Evolutionary conservation across 2,113 vertebrate genomes (phyloP).

Genomic region (Tursiops truncatus): DNA sequence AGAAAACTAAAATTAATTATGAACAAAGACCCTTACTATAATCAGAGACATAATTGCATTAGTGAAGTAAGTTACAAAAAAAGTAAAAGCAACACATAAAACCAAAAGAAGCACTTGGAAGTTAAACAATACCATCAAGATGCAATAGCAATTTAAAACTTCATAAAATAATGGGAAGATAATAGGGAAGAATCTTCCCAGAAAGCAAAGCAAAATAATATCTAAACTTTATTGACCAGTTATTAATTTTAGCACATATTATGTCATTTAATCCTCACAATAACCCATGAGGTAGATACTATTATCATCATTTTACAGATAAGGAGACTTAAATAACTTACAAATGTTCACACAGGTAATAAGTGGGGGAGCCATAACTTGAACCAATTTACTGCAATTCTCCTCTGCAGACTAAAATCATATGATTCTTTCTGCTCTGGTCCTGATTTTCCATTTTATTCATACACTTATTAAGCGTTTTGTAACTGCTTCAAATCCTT

Average conservation of each 20-base stretch:
- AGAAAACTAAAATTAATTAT: constrained; percentile 30
- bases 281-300: neutral
- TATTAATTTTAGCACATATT: neutral
- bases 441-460: neutral
- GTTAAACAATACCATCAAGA: neutral
- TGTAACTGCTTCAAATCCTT: neutral
- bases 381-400: neutral
- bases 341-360: neutral
- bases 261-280: neutral
- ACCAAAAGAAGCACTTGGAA: neutral
- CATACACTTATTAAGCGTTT: neutral
- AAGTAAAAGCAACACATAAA: neutral
- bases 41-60: neutral
- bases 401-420: neutral
- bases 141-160: neutral
- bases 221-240: neutral
- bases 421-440: neutral
- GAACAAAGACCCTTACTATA: neutral
- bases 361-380: neutral
- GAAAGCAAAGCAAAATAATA: constrained; percentile 36
- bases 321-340: neutral
- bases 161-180: neutral
- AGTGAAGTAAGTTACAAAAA: neutral
- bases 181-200: neutral
- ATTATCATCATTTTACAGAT: neutral